These are phyloP conservation scores for Drosophila kepulauana DNA, from an alignment of 1,140 invertebrate genomes.

Conservation along the genomic window DNA sequence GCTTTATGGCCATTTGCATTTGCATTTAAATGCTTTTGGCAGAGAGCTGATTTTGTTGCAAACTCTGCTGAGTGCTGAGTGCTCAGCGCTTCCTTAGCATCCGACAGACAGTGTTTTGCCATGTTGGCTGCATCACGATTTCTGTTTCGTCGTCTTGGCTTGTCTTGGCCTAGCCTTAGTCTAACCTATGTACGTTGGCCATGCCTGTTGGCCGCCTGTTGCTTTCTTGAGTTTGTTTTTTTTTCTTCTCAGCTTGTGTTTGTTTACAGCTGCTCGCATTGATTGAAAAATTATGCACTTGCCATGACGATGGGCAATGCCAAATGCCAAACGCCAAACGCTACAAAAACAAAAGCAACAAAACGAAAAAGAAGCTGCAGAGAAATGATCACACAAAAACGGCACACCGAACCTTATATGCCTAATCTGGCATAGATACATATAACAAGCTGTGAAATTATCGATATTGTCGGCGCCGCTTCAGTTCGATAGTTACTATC, in stretches of 20 bases:
- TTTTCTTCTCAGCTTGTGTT: slow-evolving; percentile 55
- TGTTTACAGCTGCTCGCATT: slow-evolving; percentile 80
- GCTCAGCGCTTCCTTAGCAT: slow-evolving; percentile 41
- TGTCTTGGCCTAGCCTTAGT: slow-evolving; percentile 4
- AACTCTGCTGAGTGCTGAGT: too few relatives aligned
- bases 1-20: slow-evolving; percentile 80
- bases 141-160: slow-evolving; percentile 7
- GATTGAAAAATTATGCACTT: slow-evolving; percentile 83
- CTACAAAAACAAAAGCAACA: slow-evolving; percentile 16
- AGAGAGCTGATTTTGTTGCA: slow-evolving; percentile 35
- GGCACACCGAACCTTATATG: slow-evolving; percentile 41
- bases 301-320: slow-evolving; percentile 77
- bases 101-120: slow-evolving; percentile 35
- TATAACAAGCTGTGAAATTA: slow-evolving; percentile 11
- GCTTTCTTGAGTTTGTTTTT: slow-evolving; percentile 37
- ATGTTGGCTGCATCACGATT: slow-evolving; percentile 54
- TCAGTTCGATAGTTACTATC: slow-evolving; percentile 4
- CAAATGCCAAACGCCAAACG: slow-evolving; percentile 65
- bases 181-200: neutral
- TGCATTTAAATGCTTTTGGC: slow-evolving; percentile 80
- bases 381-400: slow-evolving; percentile 36
- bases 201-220: slow-evolving; percentile 32
- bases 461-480: neutral
- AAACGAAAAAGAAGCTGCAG: slow-evolving; percentile 32
- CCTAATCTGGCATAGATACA: slow-evolving; percentile 54